Evolutionary conservation across 2,888 invertebrate genomes (phyloP).

Genomic region (Toxonevra muliebris): DNA sequence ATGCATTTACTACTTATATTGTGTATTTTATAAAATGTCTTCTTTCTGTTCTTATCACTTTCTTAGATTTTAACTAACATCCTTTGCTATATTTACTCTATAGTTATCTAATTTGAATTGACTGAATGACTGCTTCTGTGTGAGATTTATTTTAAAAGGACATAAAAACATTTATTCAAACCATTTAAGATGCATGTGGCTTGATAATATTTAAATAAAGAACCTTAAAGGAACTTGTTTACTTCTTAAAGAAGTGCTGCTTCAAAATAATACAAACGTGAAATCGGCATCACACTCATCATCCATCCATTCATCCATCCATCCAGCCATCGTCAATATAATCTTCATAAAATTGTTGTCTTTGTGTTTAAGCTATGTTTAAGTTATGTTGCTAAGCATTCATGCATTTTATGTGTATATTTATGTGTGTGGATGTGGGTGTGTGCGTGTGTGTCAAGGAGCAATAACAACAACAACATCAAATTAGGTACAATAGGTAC

Average conservation of each 20-base stretch:
- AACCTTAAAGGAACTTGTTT: too few species aligned
- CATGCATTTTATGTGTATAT: neutral
- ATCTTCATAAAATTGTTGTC: conserved; percentile 8
- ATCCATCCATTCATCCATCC: neutral
- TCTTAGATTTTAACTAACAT: too few species aligned
- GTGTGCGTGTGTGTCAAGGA: neutral
- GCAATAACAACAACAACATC: neutral
- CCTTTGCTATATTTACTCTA: too few species aligned
- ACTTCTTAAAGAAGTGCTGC: too few species aligned
- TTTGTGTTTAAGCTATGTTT: neutral
- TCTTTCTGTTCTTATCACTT: too few species aligned
- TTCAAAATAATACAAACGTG: too few species aligned
- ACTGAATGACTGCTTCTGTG: conserved; percentile 19
- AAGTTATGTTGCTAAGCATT: conserved; percentile 13
- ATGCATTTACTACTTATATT: too few species aligned
- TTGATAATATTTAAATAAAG: too few species aligned
- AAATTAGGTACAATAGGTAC: neutral
- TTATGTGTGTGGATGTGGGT: neutral
- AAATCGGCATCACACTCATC: too few species aligned
- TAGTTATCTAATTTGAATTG: too few species aligned
- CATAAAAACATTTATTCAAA: conserved; percentile 21
- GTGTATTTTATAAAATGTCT: too few species aligned
- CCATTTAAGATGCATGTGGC: neutral
- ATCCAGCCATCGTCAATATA: neutral
- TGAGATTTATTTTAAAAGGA: conserved; percentile 16